Evolutionary conservation across 2,113 vertebrate species (phyloP).

Genomic region (Regulus satrapa): DNA sequence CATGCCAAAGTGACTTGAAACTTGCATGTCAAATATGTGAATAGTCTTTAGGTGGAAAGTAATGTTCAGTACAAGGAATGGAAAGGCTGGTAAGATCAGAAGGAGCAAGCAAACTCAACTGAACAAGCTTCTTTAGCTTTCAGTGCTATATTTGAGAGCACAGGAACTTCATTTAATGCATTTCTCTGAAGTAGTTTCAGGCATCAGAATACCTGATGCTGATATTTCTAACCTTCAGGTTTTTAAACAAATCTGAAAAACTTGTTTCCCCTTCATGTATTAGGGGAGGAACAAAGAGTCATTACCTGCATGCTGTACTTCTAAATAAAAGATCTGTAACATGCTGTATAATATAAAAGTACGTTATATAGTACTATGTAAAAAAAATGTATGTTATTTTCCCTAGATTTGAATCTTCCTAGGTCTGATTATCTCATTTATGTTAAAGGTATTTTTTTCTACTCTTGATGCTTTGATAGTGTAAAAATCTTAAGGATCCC

Average conservation of each 20-base stretch:
- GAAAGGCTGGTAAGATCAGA: background rate
- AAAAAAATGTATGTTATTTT: background rate
- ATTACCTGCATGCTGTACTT: background rate
- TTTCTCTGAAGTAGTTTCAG: background rate
- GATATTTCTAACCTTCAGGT: background rate
- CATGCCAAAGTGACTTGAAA: conserved; percentile 14
- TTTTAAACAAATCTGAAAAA: background rate
- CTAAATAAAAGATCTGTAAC: background rate
- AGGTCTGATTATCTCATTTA: background rate
- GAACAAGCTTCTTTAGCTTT: background rate
- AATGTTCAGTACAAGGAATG: background rate
- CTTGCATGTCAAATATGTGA: conserved; percentile 10
- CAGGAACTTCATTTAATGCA: background rate
- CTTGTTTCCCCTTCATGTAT: background rate
- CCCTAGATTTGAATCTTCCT: background rate
- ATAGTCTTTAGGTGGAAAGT: background rate
- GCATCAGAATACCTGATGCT: background rate
- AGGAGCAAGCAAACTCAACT: background rate
- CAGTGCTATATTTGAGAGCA: background rate
- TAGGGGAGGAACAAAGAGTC: background rate
- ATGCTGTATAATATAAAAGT: background rate
- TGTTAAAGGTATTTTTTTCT: background rate
- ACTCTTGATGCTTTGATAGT: background rate
- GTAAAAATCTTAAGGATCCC: background rate
- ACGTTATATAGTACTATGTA: background rate